Conservation (phyloP, 2,113 vertebrate species). For the Gorilla gorilla region DNA sequence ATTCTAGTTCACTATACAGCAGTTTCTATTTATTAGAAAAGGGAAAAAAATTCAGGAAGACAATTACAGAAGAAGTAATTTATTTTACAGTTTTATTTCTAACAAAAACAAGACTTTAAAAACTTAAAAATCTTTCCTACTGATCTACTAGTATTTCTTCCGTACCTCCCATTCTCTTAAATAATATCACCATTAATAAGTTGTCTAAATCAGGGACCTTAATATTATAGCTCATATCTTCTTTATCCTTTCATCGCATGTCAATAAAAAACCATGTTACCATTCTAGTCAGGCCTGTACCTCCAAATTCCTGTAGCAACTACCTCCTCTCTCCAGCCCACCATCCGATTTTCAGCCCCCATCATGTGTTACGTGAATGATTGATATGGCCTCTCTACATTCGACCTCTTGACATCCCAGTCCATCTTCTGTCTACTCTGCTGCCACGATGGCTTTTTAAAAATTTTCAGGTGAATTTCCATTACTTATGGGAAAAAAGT, state of each 20-base stretch:
- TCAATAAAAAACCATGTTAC: not conserved
- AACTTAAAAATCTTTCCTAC: not conserved
- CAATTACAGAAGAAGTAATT: not conserved
- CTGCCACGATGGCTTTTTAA: rapidly evolving
- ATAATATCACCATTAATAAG: not conserved
- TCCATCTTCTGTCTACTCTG: not conserved
- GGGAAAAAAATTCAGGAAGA: not conserved
- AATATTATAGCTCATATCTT: not conserved
- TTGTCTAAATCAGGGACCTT: not conserved
- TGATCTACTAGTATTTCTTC: not conserved
- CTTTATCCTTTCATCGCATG: not conserved
- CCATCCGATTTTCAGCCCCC: not conserved
- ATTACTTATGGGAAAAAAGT: not conserved
- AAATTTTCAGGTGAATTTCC: not conserved
- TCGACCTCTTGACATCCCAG: not conserved
- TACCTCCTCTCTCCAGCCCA: not conserved
- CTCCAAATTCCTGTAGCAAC: not conserved
- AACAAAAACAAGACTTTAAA: not conserved
- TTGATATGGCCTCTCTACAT: not conserved
- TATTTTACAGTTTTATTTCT: not conserved
- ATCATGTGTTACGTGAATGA: not conserved
- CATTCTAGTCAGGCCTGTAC: no score
- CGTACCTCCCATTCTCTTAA: not conserved
- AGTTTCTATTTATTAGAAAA: not conserved
- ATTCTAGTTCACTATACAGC: not conserved